Evolutionary conservation across 2,797 vertebrate species (phyloP), one percentile per base, ranked within the genome.

Genomic region (Acomys russatus): DNA sequence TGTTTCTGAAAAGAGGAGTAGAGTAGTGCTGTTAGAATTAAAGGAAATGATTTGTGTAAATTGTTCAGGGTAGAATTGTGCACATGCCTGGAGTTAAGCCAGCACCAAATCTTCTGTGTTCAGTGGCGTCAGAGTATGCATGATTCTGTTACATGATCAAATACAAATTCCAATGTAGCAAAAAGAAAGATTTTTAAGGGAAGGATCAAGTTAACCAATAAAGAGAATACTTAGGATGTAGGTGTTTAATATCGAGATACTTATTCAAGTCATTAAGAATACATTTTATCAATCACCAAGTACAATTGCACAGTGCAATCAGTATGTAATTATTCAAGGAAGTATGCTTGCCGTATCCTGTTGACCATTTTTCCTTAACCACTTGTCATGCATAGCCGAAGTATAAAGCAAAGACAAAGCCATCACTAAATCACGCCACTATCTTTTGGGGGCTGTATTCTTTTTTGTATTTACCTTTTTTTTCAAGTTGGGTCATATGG

Each of bases 1-100:
- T n/a, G 15, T 78, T 68, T 96, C 22, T 89, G 86, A 94, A 93
- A 49, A 82, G 51, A 93, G 28, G 59, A 70, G 88, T 28, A 38
- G 91, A 28, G 63, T n/a, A 56, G 44, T 73, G 9, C 79, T 85
- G 20, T 86, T 54, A 56, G 74, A 94, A 97, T 56, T 85, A 96
- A 92, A 84, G 85, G 38, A 56, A 51, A 71, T 59, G 70, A 85
- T 73, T 28, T 70, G 11, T 88, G 10, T 30, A 68, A 95, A 85
- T 17, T 90, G 2, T 8, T 92, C 17, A 73, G 7, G 22, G 33
- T 38, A 28, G 68, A 61, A 10, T 63, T 30, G 61, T 87, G 10
- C 23, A 64, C 22, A 51, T 61, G 10, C 35, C 33, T 54, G 61
- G 30, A 51, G 4, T 63, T n/a, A 78, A 17, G 2, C 17, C 28